Conservation (phyloP, 2,888 invertebrate species). For the Lithophane socia region DNA sequence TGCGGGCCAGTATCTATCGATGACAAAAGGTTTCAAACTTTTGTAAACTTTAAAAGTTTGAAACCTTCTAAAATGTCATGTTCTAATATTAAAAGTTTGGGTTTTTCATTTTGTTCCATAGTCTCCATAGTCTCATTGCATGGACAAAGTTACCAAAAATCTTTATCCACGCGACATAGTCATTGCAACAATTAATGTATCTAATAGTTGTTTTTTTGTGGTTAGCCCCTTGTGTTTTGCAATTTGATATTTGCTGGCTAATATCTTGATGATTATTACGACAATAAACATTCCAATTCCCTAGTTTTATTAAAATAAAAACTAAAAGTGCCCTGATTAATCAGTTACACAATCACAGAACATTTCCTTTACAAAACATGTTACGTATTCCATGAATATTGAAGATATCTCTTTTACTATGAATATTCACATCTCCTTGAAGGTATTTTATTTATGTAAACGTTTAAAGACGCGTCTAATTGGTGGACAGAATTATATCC, state of each 20-base stretch:
- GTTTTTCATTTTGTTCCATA: neutral
- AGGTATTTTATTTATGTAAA: constrained; percentile 38
- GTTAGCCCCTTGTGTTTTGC: neutral
- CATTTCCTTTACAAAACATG: constrained; percentile 34
- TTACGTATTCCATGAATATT: constrained; percentile 42
- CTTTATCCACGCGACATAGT: neutral
- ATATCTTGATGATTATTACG: constrained; percentile 11
- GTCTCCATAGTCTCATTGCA: neutral
- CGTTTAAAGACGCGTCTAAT: constrained; percentile 39
- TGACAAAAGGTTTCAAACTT: neutral
- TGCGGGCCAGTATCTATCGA: neutral
- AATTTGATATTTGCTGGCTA: neutral
- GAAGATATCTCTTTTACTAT: constrained; percentile 37
- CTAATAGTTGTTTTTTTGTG: neutral
- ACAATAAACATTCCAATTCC: neutral
- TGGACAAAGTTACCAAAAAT: neutral
- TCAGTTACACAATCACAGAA: constrained; percentile 39
- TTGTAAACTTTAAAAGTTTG: neutral
- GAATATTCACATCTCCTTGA: constrained; percentile 54
- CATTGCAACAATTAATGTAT: neutral
- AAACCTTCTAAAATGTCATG: neutral
- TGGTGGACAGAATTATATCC: constrained; percentile 38
- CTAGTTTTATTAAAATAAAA: constrained; percentile 3
- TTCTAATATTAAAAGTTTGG: neutral
- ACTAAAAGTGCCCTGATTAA: constrained; percentile 27